A percentile compares a stretch with the other conserved stretches of the same genome.
phyloP scores from a whole-genome alignment of 2,888 invertebrate genomes.

The Chesias legatella region DNA sequence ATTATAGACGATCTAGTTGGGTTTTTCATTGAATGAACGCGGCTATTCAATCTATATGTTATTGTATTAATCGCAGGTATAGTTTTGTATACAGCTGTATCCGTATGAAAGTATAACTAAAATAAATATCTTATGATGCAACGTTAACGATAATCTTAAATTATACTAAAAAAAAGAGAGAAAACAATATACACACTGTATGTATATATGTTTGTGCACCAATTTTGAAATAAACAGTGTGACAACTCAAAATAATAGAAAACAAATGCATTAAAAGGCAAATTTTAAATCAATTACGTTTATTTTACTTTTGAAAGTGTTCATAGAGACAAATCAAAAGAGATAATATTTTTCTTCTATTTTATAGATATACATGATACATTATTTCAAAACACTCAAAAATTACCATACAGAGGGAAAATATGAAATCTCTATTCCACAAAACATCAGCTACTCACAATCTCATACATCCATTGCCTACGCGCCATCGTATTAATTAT shows the following conservation, averaged over 20 bases:
- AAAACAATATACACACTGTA: slow-evolving; percentile 68
- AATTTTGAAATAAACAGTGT: slow-evolving; percentile 35
- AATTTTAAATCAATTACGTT: slow-evolving; percentile 60
- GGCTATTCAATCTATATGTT: slow-evolving; percentile 21
- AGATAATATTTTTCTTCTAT: slow-evolving; percentile 37
- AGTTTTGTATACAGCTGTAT: slow-evolving; percentile 74
- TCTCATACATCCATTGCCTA: slow-evolving; percentile 39
- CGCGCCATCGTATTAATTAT: slow-evolving; percentile 50
- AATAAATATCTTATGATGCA: slow-evolving; percentile 78
- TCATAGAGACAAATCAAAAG: slow-evolving; percentile 40
- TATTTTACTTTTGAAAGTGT: slow-evolving; percentile 55
- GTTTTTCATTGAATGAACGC: slow-evolving; percentile 13
- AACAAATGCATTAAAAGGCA: slow-evolving; percentile 73
- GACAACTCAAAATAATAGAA: slow-evolving; percentile 45
- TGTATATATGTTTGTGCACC: slow-evolving; percentile 34
- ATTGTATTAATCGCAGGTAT: slow-evolving; percentile 18
- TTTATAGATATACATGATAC: slow-evolving; percentile 27
- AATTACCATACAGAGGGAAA: slow-evolving; percentile 29
- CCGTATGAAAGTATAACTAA: slow-evolving; percentile 75
- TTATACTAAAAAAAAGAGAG: slow-evolving; percentile 50
- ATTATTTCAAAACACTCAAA: slow-evolving; percentile 33
- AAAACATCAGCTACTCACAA: slow-evolving; percentile 44
- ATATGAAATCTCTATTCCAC: slow-evolving; percentile 30
- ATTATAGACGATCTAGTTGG: slow-evolving; percentile 6
- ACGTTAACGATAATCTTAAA: slow-evolving; percentile 71